These are phyloP conservation scores for Erebia ligea DNA, from an alignment of 2,888 invertebrate genomes.

Conservation along the genomic window DNA sequence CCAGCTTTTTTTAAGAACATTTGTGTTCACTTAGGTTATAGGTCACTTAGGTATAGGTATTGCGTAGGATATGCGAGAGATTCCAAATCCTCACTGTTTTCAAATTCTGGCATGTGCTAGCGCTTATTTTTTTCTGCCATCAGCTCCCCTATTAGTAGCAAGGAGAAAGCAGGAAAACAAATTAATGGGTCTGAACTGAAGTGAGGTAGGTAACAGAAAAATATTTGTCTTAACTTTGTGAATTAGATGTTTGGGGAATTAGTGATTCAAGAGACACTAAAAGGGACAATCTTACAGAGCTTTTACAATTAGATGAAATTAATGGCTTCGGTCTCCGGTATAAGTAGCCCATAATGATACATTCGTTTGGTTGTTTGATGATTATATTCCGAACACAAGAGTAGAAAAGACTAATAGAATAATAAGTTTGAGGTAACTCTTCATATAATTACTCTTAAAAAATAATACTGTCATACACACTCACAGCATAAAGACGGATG, in stretches of 20 bases:
- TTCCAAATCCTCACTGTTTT: too few species aligned
- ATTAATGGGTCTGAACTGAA: slow-evolving; percentile 43
- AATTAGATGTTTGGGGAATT: slow-evolving; percentile 8
- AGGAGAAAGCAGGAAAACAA: slow-evolving; percentile 46
- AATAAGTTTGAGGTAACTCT: background rate
- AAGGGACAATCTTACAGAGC: background rate
- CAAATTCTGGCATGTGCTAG: too few species aligned
- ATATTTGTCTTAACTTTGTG: slow-evolving; percentile 36
- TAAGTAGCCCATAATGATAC: background rate
- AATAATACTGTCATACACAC: slow-evolving; percentile 3
- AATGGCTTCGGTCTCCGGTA: background rate
- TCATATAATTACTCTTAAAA: background rate
- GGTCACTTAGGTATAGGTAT: too few species aligned
- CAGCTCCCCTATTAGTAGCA: slow-evolving; percentile 10
- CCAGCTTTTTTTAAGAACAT: too few species aligned
- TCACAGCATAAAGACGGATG: slow-evolving; percentile 16
- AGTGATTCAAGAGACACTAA: background rate
- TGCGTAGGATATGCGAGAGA: too few species aligned
- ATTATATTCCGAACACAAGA: background rate
- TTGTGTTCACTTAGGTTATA: too few species aligned
- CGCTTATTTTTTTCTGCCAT: too few species aligned
- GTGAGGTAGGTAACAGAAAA: slow-evolving; percentile 34
- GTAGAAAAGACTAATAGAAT: background rate
- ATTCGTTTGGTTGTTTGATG: background rate
- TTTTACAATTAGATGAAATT: slow-evolving; percentile 6